Conservation (phyloP, 2,797 vertebrate species). For the Alauda arvensis region DNA sequence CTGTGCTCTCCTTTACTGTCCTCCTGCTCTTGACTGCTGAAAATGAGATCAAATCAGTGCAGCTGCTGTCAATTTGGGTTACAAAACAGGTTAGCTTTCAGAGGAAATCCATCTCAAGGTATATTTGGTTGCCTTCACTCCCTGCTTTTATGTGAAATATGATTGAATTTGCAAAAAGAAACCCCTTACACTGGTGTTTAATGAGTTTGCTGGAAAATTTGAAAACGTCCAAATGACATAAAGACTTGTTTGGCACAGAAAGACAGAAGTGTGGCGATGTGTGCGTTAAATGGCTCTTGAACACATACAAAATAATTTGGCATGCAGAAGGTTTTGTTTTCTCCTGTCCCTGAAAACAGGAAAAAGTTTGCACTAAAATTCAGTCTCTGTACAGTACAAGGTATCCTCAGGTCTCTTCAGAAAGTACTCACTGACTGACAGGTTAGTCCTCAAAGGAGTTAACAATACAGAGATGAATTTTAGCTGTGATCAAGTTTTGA, state of each 20-base stretch:
- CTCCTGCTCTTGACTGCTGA: not conserved
- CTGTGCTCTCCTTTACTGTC: not conserved
- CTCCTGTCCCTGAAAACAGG: not conserved
- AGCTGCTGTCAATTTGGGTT: not conserved
- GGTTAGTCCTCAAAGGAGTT: not conserved
- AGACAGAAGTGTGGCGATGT: not conserved
- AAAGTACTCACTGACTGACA: not conserved
- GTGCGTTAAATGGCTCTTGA: not conserved
- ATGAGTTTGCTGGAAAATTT: not conserved
- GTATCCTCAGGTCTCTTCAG: not conserved
- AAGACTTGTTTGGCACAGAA: not conserved
- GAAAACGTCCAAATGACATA: not conserved
- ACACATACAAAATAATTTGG: not conserved
- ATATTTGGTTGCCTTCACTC: not conserved
- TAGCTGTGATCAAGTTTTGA: not conserved
- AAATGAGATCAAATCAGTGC: not conserved
- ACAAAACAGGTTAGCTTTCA: not conserved
- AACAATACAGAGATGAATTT: not conserved
- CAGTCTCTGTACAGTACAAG: not conserved
- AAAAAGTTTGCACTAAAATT: not conserved
- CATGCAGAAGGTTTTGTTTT: not conserved
- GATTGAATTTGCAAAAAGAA: not conserved
- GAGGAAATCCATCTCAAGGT: not conserved
- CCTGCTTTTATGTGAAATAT: not conserved
- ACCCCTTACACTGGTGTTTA: not conserved